Evolutionary conservation across 2,888 invertebrate genomes (phyloP).

Genomic region (Tinea semifulvella): DNA sequence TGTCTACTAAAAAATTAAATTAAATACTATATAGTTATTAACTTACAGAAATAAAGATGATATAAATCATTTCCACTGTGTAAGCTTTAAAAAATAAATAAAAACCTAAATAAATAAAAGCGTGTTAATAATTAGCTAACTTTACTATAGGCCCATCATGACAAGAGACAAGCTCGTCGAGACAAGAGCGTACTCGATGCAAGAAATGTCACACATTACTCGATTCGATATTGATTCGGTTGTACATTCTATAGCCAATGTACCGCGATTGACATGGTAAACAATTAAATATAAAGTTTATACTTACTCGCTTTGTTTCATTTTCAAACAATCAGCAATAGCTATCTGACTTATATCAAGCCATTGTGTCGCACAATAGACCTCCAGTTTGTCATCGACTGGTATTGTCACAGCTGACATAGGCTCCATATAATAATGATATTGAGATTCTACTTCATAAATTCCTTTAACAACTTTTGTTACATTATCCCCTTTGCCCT

Average conservation of each 20-base stretch:
- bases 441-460: constrained; percentile 70
- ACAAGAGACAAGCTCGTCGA: too few species aligned
- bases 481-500: constrained; percentile 36
- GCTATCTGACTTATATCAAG: constrained; percentile 68
- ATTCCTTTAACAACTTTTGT: constrained; percentile 63
- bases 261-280: too few species aligned
- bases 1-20: too few species aligned
- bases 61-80: too few species aligned
- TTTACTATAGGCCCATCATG: too few species aligned
- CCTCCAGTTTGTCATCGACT: constrained; percentile 72
- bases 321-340: constrained; percentile 60
- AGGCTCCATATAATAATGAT: constrained; percentile 80
- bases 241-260: too few species aligned
- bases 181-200: too few species aligned
- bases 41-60: too few species aligned
- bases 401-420: constrained; percentile 72
- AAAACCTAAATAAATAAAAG: neutral
- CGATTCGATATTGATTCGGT: too few species aligned
- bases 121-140: too few species aligned
- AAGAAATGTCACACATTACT: too few species aligned
- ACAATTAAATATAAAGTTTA: neutral
- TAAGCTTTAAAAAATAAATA: neutral
- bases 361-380: constrained; percentile 72
- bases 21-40: too few species aligned
- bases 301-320: constrained; percentile 65